These are phyloP conservation scores for Sebastes diploproa DNA, from an alignment of 2,797 vertebrate species.

Conservation along the genomic window DNA sequence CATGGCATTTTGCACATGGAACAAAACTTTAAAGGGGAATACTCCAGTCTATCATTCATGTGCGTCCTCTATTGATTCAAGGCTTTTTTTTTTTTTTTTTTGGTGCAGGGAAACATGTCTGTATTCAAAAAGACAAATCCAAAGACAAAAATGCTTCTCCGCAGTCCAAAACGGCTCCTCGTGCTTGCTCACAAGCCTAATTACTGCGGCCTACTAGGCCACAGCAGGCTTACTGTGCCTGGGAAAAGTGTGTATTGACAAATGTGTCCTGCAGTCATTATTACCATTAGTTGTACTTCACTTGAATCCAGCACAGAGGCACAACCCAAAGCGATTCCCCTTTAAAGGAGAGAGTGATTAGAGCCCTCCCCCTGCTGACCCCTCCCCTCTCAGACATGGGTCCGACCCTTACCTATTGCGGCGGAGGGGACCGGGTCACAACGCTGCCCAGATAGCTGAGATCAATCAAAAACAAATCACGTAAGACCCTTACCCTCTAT, in stretches of 20 bases:
- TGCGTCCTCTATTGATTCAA: constrained; percentile 82
- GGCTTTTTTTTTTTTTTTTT: constrained; percentile 43
- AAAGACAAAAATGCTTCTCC: constrained; percentile 69
- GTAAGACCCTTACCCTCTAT: constrained; percentile 88
- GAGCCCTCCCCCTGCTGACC: constrained; percentile 93
- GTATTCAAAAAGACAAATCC: constrained; percentile 55
- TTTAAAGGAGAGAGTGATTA: constrained; percentile 97
- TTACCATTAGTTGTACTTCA: constrained; percentile 72
- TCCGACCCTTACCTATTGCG: constrained; percentile 99
- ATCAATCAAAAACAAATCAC: constrained; percentile 99
- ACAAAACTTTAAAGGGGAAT: constrained; percentile 95
- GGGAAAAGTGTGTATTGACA: constrained; percentile 60
- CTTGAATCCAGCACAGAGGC: constrained; percentile 83
- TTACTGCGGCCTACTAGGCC: constrained; percentile 51
- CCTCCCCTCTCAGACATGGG: constrained; percentile 96
- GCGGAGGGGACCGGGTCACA: constrained; percentile 99
- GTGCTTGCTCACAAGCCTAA: constrained; percentile 66
- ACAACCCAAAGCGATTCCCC: constrained; percentile 90
- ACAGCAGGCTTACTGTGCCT: constrained; percentile 68
- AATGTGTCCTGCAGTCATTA: constrained; percentile 72
- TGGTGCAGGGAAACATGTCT: constrained; percentile 65
- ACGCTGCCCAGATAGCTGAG: constrained; percentile 99
- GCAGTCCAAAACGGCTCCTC: constrained; percentile 69
- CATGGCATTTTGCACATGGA: constrained; percentile 92
- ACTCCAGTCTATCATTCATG: constrained; percentile 77